Conservation (phyloP, 2,888 invertebrate genomes). For the Philaethria dido region DNA sequence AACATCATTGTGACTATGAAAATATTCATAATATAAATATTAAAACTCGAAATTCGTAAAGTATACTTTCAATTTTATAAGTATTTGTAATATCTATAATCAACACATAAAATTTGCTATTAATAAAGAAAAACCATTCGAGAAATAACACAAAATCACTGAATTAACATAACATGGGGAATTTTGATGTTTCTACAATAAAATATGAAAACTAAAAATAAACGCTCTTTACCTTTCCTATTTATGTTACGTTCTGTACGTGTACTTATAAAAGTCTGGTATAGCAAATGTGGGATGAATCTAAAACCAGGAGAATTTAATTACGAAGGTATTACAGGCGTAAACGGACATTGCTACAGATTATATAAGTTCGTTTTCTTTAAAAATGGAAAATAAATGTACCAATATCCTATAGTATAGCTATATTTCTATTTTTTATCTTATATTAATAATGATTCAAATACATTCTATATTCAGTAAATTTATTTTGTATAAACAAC, state of each 20-base stretch:
- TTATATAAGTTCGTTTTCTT: conserved; percentile 32
- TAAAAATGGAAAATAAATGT: neutral
- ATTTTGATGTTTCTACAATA: neutral
- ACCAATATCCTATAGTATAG: no score
- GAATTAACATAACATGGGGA: neutral
- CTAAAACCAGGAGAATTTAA: conserved; percentile 46
- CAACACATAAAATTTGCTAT: no score
- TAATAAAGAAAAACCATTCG: no score
- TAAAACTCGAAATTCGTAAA: no score
- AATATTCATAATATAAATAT: neutral
- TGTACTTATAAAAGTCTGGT: conserved; percentile 18
- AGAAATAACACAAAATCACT: neutral
- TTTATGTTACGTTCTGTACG: conserved; percentile 17
- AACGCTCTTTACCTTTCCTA: conserved; percentile 9
- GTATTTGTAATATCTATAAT: no score
- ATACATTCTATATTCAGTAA: neutral
- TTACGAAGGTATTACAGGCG: conserved; percentile 41
- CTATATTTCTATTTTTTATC: neutral
- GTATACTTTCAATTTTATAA: no score
- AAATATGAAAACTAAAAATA: conserved; percentile 4
- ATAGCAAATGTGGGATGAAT: conserved; percentile 46
- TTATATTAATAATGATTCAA: neutral
- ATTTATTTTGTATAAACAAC: neutral
- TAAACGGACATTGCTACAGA: conserved; percentile 40
- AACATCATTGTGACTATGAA: neutral